Base-by-base conservation (phyloP, 2,888 invertebrate species). In the Sarcophaga variegata region DNA sequence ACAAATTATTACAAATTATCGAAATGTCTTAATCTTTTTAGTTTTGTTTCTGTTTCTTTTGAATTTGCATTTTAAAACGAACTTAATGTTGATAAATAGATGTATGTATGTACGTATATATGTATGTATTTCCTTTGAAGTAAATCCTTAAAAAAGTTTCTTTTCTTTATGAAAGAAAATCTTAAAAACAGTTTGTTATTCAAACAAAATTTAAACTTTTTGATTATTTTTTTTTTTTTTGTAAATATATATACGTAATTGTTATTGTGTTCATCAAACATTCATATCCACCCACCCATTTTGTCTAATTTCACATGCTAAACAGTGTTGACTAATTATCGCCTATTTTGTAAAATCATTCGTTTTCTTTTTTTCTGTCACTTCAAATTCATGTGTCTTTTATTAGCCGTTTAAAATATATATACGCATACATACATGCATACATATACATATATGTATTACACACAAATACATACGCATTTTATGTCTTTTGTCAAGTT, bases 271-370 rank as follows among this genome's bases (percentile, higher is more conserved):
- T 62, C 59, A 37, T 81, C 66, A 62, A 69, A 75, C 27, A 64
- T 64, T 49, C 10, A 66, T 22, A 74, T 22, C 69, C 78, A 69
- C 84, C 84, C 80, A 84, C 84, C 47, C 17, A 14, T 54, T 14
- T 54, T 70, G 0, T 49, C 59, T 45, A 69, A 37, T 72, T 62
- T 60, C 10, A 1, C 22, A 22, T 69, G 14, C 37, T 67, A n/a
- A 75, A 71, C 62, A 71, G 63, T 84, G 74, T 84, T 84, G 87
- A 84, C 78, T 84, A 83, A 84, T 87, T 84, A 81, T 81, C 83
- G 64, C 78, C 84, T 81, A 79, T 87, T 81, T 81, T n/a, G 70
- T 64, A 72, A 25, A n/a, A 14, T 63, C 47, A 69, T 62, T 37
- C 20, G 22, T 27, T 4, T 72, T 70, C 14, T 67, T 70, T 67